Evolutionary conservation across 1,140 invertebrate species (phyloP).

Genomic region (Drosophila athabasca): DNA sequence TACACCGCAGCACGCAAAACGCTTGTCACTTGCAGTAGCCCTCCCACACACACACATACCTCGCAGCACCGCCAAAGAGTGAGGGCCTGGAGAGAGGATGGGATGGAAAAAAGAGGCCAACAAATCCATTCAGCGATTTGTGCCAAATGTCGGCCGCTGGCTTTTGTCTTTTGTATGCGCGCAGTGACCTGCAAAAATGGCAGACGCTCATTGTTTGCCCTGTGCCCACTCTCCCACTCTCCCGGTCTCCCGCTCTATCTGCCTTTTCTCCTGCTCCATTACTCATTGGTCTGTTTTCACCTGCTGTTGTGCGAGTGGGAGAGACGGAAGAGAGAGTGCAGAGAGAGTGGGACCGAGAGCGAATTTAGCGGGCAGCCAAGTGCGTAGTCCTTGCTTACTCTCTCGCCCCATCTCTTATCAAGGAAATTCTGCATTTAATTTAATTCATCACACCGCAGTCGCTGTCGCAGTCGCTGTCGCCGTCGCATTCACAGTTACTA

Average conservation of each 20-base stretch:
- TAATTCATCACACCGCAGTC: conserved; percentile 46
- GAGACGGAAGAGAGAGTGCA: neutral
- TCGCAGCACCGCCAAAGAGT: neutral
- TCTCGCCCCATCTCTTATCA: neutral
- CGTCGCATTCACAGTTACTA: conserved; percentile 5
- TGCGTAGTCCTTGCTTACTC: conserved; percentile 9
- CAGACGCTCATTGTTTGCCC: conserved; percentile 70
- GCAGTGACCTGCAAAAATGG: conserved; percentile 81
- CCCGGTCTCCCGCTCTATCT: neutral
- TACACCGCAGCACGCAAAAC: conserved; percentile 78
- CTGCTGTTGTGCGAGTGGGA: conserved; percentile 26
- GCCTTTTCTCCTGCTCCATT: conserved; percentile 7
- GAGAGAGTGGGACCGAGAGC: neutral
- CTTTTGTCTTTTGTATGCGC: conserved; percentile 77
- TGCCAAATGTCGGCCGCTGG: conserved; percentile 71
- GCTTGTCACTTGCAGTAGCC: conserved; percentile 76
- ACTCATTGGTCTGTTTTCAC: conserved; percentile 21
- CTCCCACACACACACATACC: neutral
- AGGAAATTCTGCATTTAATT: conserved; percentile 58
- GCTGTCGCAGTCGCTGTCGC: no score
- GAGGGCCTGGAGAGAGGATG: neutral
- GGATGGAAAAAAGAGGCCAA: conserved; percentile 12
- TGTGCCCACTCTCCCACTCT: neutral
- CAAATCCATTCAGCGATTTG: conserved; percentile 70
- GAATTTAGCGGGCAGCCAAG: conserved; percentile 32